Conservation (phyloP, 2,888 invertebrate species). For the Diploptera punctata region DNA sequence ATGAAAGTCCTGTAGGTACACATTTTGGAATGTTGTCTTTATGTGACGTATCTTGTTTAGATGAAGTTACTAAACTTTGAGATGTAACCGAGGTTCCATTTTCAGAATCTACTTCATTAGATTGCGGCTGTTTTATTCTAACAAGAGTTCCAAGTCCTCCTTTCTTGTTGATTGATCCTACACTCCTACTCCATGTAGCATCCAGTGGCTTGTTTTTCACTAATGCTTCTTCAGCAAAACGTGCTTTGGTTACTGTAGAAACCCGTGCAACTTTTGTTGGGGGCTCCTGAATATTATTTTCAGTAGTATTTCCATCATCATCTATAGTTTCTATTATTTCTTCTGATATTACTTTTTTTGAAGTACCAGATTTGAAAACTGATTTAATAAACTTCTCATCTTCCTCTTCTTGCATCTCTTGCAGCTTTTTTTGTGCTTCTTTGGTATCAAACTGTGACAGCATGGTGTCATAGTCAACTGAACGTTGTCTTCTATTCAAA, state of each 20-base stretch:
- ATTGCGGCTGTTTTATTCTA: constrained; percentile 60
- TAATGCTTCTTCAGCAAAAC: background rate
- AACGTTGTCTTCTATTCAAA: constrained; percentile 86
- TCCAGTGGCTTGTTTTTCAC: background rate
- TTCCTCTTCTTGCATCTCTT: constrained; percentile 70
- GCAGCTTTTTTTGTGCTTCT: constrained; percentile 62
- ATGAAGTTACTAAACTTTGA: no score
- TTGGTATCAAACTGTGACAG: constrained; percentile 74
- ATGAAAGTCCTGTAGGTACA: constrained; percentile 61
- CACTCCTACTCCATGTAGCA: constrained; percentile 60
- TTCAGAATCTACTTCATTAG: constrained; percentile 45
- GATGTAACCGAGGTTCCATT: constrained; percentile 49
- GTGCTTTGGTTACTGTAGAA: background rate
- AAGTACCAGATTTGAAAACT: constrained; percentile 45
- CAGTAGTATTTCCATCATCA: background rate
- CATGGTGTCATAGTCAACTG: constrained; percentile 89
- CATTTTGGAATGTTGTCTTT: background rate
- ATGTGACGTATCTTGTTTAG: background rate
- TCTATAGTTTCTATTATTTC: constrained; percentile 70
- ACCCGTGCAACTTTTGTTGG: constrained; percentile 10
- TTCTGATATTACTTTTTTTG: constrained; percentile 66
- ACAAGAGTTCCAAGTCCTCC: constrained; percentile 51
- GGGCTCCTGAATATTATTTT: background rate
- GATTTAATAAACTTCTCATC: constrained; percentile 89
- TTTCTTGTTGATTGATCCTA: constrained; percentile 59